Base-by-base conservation (phyloP, 2,113 vertebrate species). In the Ictalurus furcatus region DNA sequence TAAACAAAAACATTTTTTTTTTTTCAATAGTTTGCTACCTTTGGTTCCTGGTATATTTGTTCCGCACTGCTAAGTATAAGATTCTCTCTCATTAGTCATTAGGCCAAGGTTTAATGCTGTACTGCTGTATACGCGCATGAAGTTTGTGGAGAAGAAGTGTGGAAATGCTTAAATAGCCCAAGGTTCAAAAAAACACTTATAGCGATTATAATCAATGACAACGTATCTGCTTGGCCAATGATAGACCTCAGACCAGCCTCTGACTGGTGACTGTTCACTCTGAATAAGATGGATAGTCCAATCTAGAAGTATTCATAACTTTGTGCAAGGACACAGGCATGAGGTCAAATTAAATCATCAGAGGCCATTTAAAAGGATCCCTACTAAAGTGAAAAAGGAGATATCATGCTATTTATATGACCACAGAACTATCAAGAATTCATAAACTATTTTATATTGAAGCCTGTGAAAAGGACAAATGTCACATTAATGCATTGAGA, bases 251-350 rank as follows among this genome's bases (percentile, higher is more conserved):
- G 83, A 85, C 87, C 83, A 67, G 90, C 89, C 85, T 85, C 71
- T 90, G 84, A 86, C 37, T 88, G 87, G 65, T 89, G 88, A 85
- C 88, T 82, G 85, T 84, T 91, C 88, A 84, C 69, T 88, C 90
- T 88, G 89, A 92, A 87, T 48, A 90, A 92, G 91, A 92, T 85
- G 79, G 89, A 92, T 91, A 52, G 71, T 59, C 81, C 73, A 88
- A 86, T 90, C 30, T 58, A 3, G n/a, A 48, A 69, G 76, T 67
- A 74, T 80, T 85, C 83, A 86, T 91, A 84, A 85, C 81, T 85
- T 74, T 67, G 71, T 71, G 76, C 90, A 89, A 90, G 73, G 85
- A 80, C 69, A 63, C 52, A 59, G n/a, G 12, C 73, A 88, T 85
- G 56, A 63, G 56, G 59, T 90, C 74, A 87, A 84, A 87, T 88